Evolutionary conservation across 2,113 vertebrate species (phyloP), one percentile per base, ranked within the genome.

Genomic region (Fulmarus glacialis): DNA sequence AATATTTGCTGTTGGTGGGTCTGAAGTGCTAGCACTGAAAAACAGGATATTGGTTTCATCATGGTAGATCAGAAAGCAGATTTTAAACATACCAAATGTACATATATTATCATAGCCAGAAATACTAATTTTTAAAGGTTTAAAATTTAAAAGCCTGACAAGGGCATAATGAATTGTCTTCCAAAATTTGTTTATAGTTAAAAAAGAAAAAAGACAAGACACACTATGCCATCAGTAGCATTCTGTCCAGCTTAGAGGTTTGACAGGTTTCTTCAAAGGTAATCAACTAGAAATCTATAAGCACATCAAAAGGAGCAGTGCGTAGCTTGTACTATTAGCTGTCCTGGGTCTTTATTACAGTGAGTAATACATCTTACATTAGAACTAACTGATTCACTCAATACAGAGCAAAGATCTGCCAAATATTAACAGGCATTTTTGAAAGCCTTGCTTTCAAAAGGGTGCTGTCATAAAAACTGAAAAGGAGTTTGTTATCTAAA

Each of bases 1-100:
- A 93, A 99, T 99, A 96, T 99, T 99, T 81, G 99, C 99, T 83
- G 99, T 99, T 56, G 99, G 99, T 48, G 99, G 99, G 84, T 99
- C 99, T 60, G 99, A 99, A 78, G 98, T 98, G 94, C 99, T 99
- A 60, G 99, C 98, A 87, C 99, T 99, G 95, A 79, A 96, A 97
- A 96, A 96, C 24, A 94, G 58, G 3, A 82, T 24, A 86, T 63
- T 55, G 36, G 30, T 75, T 89, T 78, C 74, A 74, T 58, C 8
- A 17, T 1, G 9, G 26, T 45, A 80, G 24, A 1, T 1, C 7
- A 47, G 21, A 74, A 79, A 89, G 17, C 24, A 71, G 58, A 70
- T 56, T 48, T 68, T 18, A 52, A 82, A 80, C 68, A 60, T 5
- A 92, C 4, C 8, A 42, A 58, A 77, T 48, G 26, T 17, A 53